These are phyloP conservation scores for Polypterus senegalus DNA, from an alignment of 2,113 vertebrate genomes.

Conservation along the genomic window DNA sequence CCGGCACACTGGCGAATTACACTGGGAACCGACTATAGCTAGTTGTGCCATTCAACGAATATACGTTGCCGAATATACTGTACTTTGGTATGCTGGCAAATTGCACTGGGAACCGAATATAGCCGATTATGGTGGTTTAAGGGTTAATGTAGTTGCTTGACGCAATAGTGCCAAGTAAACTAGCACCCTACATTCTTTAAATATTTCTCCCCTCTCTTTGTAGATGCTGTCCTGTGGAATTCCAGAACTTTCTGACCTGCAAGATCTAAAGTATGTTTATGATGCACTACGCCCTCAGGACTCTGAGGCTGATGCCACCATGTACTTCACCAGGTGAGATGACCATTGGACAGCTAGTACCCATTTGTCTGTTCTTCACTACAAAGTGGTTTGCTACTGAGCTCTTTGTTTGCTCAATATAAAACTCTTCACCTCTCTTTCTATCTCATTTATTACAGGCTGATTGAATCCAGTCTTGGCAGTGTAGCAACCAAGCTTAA, in stretches of 20 bases:
- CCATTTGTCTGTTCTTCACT: background rate
- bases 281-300: conserved; percentile 87
- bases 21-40: no score
- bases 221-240: conserved; percentile 96
- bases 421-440: background rate
- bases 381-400: background rate
- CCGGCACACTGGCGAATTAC: no score
- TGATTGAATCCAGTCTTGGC: conserved; percentile 92
- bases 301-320: conserved; percentile 83
- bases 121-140: no score
- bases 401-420: no score
- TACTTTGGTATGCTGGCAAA: no score
- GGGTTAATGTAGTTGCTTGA: no score
- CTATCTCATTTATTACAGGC: conserved; percentile 35
- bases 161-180: no score
- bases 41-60: no score
- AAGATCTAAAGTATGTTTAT: conserved; percentile 89
- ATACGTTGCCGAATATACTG: no score
- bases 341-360: background rate
- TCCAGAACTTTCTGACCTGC: conserved; percentile 81
- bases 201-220: conserved; percentile 1
- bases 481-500: conserved; percentile 97
- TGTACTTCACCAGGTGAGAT: conserved; percentile 87
- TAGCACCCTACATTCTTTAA: no score
- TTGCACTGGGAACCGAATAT: no score